phyloP scores from a whole-genome alignment of 1,140 invertebrate species.

The Zaprionus tsacasi region DNA sequence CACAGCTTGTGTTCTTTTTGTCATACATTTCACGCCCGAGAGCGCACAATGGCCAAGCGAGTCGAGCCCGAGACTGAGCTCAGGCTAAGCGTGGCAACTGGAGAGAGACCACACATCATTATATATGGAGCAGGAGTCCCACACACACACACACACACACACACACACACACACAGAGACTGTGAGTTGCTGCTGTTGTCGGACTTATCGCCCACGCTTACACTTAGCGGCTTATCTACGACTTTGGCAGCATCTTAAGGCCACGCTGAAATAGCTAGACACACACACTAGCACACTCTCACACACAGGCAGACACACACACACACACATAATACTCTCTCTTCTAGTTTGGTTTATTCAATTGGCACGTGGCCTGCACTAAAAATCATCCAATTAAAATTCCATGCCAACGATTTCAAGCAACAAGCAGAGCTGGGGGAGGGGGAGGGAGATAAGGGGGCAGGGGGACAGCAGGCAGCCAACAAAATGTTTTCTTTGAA shows the following conservation, averaged over 20 bases:
- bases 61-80: neutral
- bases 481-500: constrained; percentile 76
- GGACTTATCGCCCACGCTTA: constrained; percentile 49
- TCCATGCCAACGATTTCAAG: constrained; percentile 77
- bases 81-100: constrained; percentile 6
- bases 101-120: constrained; percentile 74
- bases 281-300: constrained; percentile 13
- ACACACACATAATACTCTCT: constrained; percentile 1
- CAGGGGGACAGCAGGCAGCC: neutral
- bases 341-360: constrained; percentile 47
- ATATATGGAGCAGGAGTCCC: constrained; percentile 40
- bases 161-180: constrained; percentile 21
- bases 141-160: constrained; percentile 26
- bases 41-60: constrained; percentile 54
- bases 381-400: constrained; percentile 82
- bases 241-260: constrained; percentile 52
- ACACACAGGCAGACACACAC: neutral
- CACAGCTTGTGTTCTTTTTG: constrained; percentile 56
- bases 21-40: constrained; percentile 78
- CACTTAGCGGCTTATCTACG: constrained; percentile 68
- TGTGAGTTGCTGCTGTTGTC: constrained; percentile 23
- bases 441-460: constrained; percentile 3
- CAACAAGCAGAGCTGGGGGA: constrained; percentile 44
- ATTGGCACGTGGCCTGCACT: constrained; percentile 65
- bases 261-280: constrained; percentile 67